Evolutionary conservation across 2,797 vertebrate genomes (phyloP).

Genomic region (Luscinia megarhynchos): DNA sequence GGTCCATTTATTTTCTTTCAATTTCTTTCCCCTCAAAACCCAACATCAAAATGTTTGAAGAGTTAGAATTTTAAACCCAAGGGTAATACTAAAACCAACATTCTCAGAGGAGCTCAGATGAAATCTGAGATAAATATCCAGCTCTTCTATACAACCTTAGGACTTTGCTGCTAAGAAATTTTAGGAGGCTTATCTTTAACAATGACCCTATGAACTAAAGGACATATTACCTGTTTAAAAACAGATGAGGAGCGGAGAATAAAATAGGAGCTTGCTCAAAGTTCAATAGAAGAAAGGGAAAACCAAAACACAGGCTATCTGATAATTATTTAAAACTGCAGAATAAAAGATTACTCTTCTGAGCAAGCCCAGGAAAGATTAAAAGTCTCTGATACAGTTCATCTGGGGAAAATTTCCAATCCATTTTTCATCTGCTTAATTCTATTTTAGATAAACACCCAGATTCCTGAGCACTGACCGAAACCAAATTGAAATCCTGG

Average conservation of each 20-base stretch:
- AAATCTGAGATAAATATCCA: background rate
- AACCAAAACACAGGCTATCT: background rate
- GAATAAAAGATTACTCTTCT: background rate
- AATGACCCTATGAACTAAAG: background rate
- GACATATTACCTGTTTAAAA: background rate
- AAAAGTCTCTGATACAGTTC: background rate
- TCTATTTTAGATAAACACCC: slow-evolving; percentile 19
- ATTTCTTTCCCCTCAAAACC: background rate
- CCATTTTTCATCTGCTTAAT: background rate
- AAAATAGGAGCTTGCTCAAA: background rate
- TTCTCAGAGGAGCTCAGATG: background rate
- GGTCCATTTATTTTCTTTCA: background rate
- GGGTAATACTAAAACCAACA: background rate
- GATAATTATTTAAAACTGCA: background rate
- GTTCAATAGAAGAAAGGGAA: background rate
- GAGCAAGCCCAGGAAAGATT: background rate
- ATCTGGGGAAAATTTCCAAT: background rate
- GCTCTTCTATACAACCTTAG: background rate
- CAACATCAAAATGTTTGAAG: background rate
- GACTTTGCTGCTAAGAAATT: background rate
- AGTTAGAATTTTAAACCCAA: background rate
- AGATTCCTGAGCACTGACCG: background rate
- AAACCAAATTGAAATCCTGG: slow-evolving; percentile 37
- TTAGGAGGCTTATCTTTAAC: background rate
- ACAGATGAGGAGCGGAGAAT: background rate